A percentile compares a stretch with the other conserved stretches of the same genome.
phyloP scores from a whole-genome alignment of 2,888 invertebrate genomes.

The Lasioglossum villosulum region DNA sequence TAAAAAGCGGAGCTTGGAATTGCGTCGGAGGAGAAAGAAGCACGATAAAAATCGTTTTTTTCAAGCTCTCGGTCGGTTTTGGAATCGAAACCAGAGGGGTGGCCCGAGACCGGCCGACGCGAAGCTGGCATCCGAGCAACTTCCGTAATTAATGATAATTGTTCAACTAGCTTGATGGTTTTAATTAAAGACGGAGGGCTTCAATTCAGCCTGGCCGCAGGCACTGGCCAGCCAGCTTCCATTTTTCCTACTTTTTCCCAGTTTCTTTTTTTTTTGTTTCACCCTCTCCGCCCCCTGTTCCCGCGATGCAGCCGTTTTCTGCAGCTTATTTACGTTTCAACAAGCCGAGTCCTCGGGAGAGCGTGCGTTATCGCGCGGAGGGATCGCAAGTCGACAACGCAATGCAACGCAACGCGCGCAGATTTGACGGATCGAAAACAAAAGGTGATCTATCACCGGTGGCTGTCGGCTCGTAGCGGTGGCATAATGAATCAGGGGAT shows the following conservation, averaged over 20 bases:
- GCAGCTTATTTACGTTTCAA: slow-evolving; percentile 40
- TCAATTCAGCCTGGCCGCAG: slow-evolving; percentile 62
- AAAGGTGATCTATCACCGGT: slow-evolving; percentile 51
- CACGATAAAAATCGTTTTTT: slow-evolving; percentile 22
- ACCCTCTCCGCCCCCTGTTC: not conserved
- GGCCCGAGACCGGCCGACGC: slow-evolving; percentile 34
- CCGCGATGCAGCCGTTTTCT: slow-evolving; percentile 4
- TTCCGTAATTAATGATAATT: slow-evolving; percentile 78
- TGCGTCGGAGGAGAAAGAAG: not conserved
- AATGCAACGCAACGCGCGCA: not conserved
- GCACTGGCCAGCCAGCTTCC: slow-evolving; percentile 41
- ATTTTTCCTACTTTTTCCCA: slow-evolving; percentile 36
- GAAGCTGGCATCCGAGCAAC: slow-evolving; percentile 61
- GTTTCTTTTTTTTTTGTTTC: not conserved
- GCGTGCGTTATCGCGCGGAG: slow-evolving; percentile 20
- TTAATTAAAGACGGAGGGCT: slow-evolving; percentile 76
- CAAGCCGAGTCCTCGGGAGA: slow-evolving; percentile 17
- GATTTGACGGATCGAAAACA: slow-evolving; percentile 55
- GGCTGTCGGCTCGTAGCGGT: slow-evolving; percentile 7
- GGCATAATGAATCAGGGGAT: slow-evolving; percentile 54
- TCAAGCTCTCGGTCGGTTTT: slow-evolving; percentile 9
- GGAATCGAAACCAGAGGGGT: slow-evolving; percentile 32
- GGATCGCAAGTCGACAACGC: slow-evolving; percentile 11
- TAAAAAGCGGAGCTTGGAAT: not conserved
- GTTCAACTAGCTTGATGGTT: slow-evolving; percentile 79